Base-by-base conservation (phyloP, 2,797 vertebrate species). In the Silurus aristotelis region DNA sequence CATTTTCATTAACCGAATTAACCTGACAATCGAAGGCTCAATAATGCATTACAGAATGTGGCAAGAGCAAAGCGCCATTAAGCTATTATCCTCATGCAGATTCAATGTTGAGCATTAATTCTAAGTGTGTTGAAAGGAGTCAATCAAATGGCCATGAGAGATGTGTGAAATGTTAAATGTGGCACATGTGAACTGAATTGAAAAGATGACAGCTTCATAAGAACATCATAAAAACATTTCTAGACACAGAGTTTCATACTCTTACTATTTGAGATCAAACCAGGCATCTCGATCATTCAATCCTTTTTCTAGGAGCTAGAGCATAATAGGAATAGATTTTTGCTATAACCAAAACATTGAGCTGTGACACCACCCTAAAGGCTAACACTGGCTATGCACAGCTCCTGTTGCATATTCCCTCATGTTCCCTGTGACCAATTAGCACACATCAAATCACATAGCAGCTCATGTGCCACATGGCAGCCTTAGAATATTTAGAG, bases 21-120 rank as follows among this genome's bases (percentile, higher is more conserved):
- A 90, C 89, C 86, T 87, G 87, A 91, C 89, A 91, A 90, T 90
- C 71, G 63, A 63, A 82, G 89, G 89, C 85, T 83, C 83, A 38
- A 78, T 71, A 64, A 76, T 13, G 72, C 14, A 71, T 70, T 84
- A 63, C 84, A 85, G 83, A 88, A 75, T 83, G 67, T 25, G 76
- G 84, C 60, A 89, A 86, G 56, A 55, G 73, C n/a, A 75, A 88
- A 85, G 89, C 77, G 58, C 85, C 80, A 87, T 90, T 82, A 84
- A 84, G 85, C 56, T 88, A 87, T 88, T 80, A 52, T 77, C 38
- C 70, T 85, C 85, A 89, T 89, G 4, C 77, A 84, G 83, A 56
- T 87, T 88, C 52, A n/a, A 84, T 87, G 79, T 58, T 78, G 38
- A 80, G 13, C 14, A 48, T 64, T 25, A 66, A 80, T 48, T 80